phyloP scores from a whole-genome alignment of 2,888 invertebrate species.

The Physocephala rufipes region DNA sequence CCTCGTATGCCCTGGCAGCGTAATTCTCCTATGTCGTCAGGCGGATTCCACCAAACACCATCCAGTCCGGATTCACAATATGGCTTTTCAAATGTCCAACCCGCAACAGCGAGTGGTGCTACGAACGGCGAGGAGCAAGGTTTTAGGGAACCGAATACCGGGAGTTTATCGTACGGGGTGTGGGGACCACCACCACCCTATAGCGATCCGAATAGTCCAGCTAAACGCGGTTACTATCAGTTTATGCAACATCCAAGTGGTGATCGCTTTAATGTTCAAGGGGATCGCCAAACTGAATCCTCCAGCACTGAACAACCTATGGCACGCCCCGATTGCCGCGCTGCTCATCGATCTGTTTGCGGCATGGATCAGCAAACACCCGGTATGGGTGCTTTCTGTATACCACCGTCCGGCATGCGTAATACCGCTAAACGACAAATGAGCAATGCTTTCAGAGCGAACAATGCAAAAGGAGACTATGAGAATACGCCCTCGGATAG shows the following conservation, averaged over 20 bases:
- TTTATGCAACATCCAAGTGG: slow-evolving; percentile 54
- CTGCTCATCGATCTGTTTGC: slow-evolving; percentile 4
- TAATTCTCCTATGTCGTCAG: slow-evolving; percentile 65
- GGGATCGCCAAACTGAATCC: slow-evolving; percentile 51
- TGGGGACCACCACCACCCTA: slow-evolving; percentile 94
- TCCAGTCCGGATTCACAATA: slow-evolving; percentile 85
- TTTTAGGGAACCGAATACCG: slow-evolving; percentile 70
- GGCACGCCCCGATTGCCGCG: slow-evolving; percentile 16
- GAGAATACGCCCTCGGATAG: slow-evolving; percentile 69
- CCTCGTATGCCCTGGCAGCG: slow-evolving; percentile 78
- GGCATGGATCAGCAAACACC: slow-evolving; percentile 4
- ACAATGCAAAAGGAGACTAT: slow-evolving; percentile 62
- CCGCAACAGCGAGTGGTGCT: slow-evolving; percentile 40
- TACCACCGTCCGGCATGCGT: slow-evolving; percentile 43
- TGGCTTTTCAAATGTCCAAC: slow-evolving; percentile 71
- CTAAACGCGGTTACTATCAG: slow-evolving; percentile 68
- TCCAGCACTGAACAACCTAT: slow-evolving; percentile 45
- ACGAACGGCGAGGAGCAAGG: slow-evolving; percentile 48
- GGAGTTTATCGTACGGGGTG: slow-evolving; percentile 69
- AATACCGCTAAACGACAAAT: slow-evolving; percentile 31
- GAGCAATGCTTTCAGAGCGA: slow-evolving; percentile 49
- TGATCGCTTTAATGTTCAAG: slow-evolving; percentile 43
- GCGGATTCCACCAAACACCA: slow-evolving; percentile 70
- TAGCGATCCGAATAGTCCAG: slow-evolving; percentile 80
- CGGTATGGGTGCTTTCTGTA: slow-evolving; percentile 40